Evolutionary conservation across 2,888 invertebrate genomes (phyloP), one percentile per base, ranked within the genome.

Genomic region (Rhagonycha fulva): DNA sequence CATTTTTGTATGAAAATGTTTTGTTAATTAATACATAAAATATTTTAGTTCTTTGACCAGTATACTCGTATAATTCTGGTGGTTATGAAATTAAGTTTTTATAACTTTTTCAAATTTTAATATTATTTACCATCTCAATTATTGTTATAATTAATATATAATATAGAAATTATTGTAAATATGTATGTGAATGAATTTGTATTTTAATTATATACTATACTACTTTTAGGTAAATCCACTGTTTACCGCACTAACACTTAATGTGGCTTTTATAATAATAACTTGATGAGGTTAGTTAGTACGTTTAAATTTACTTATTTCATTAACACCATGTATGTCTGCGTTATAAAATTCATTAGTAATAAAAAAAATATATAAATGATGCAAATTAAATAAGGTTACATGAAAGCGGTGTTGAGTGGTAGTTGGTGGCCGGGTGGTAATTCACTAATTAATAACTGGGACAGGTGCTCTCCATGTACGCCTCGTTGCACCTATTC

Each of bases 401-500:
- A 68, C 73, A 72, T 68, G 74, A 77, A 71, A 26, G 74, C 62
- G 61, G 77, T 73, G 77, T 75, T 77, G 77, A 77, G 72, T 77
- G 75, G 77, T 73, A 71, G 75, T 47, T 47, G 47, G 47, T 73
- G 60, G 75, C 75, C 75, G 78, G 76, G 74, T 78, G 76, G 76
- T 77, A 79, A 78, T 78, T 78, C 77, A 76, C 78, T 80, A 80
- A 80, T 80, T 80, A 80, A 79, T 80, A 80, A 76, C 77, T 78
- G 77, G 79, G 75, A 78, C 80, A 80, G 80, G 80, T 80, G 80
- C 79, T 75, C 76, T 69, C 67, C 67, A 67, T 72, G 72, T 62
- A 80, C 77, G 80, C 76, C 68, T 78, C 77, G 79, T 76, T 78
- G 80, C 76, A 71, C 77, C 71, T 78, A 80, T 80, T 80, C 78